These are phyloP conservation scores for Prinia subflava DNA, from an alignment of 2,113 vertebrate genomes.

Conservation along the genomic window DNA sequence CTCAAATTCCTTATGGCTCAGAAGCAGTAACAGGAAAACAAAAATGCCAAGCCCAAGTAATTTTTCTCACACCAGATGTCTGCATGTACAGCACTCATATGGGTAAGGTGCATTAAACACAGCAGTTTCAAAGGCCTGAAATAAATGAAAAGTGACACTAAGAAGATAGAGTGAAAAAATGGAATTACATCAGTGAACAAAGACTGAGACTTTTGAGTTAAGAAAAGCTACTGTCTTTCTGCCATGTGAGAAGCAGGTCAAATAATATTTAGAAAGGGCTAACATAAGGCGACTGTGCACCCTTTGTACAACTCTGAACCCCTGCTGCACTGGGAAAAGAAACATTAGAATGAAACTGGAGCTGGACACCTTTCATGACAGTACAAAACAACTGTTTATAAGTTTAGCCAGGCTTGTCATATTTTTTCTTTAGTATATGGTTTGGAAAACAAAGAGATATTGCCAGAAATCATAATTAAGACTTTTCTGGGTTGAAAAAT, in stretches of 20 bases:
- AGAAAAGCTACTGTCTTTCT: not conserved
- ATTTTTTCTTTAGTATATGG: slow-evolving; percentile 1
- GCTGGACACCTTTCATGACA: not conserved
- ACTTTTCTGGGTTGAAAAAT: not conserved
- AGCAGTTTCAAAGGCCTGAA: not conserved
- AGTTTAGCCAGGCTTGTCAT: not conserved
- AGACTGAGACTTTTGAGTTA: not conserved
- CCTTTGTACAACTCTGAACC: not conserved
- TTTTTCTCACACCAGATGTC: not conserved
- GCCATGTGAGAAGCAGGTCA: not conserved
- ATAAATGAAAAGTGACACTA: not conserved
- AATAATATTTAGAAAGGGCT: not conserved
- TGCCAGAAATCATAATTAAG: not conserved
- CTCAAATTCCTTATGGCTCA: not conserved
- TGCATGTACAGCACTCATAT: not conserved
- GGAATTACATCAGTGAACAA: not conserved
- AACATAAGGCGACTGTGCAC: not conserved
- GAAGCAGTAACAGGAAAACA: not conserved
- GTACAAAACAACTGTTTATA: not conserved
- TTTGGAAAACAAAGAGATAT: not conserved
- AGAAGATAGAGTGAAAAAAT: not conserved
- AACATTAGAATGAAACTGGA: not conserved
- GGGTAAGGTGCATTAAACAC: not conserved
- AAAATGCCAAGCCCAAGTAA: not conserved
- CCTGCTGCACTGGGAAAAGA: not conserved